Evolutionary conservation across 2,797 vertebrate species (phyloP).

Genomic region (Malacoraja senta): DNA sequence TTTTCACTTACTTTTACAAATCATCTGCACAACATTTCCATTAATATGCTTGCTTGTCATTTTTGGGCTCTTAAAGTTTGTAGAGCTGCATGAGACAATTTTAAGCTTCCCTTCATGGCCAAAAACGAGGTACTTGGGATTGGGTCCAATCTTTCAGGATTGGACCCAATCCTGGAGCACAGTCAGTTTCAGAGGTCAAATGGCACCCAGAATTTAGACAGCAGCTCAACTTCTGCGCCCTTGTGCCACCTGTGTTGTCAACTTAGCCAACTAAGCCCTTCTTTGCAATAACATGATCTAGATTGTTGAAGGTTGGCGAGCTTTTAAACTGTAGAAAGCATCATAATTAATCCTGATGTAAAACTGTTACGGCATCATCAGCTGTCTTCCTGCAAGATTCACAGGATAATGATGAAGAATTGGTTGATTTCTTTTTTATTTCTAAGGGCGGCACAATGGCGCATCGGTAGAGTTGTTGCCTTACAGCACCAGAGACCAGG

Average conservation of each 20-base stretch:
- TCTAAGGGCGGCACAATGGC: too few relatives aligned
- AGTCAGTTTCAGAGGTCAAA: too few relatives aligned
- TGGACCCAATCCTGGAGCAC: too few relatives aligned
- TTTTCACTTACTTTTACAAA: not conserved
- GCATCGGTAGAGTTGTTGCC: too few relatives aligned
- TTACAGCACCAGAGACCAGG: too few relatives aligned
- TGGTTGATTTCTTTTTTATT: too few relatives aligned
- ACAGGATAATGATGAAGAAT: not conserved
- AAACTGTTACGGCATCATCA: not conserved
- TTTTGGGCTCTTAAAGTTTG: not conserved
- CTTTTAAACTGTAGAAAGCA: not conserved
- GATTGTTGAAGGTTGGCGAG: not conserved
- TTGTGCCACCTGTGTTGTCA: not conserved
- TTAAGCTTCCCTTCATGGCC: not conserved
- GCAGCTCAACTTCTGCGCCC: too few relatives aligned
- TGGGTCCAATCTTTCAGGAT: not conserved
- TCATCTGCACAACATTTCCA: not conserved
- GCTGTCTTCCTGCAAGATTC: too few relatives aligned
- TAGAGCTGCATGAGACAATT: not conserved
- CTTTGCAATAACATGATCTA: not conserved
- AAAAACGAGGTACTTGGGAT: too few relatives aligned
- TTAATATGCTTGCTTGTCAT: conserved; percentile 17
- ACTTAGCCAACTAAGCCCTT: not conserved
- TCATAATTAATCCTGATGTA: not conserved
- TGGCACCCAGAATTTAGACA: too few relatives aligned